Evolutionary conservation across 2,797 vertebrate species (phyloP).

Genomic region (Melanotaenia boesemani): DNA sequence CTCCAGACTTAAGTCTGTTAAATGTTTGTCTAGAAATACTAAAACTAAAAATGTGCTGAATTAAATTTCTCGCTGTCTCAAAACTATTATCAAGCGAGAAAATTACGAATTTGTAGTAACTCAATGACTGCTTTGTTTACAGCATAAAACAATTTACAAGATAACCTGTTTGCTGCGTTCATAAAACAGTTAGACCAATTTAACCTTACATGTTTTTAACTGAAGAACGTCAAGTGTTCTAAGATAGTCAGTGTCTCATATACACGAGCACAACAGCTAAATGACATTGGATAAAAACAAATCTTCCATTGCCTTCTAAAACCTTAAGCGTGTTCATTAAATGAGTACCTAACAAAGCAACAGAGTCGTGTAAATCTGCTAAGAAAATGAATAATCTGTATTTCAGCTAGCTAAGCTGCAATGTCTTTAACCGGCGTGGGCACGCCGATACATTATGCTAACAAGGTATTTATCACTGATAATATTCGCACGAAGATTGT

Average conservation of each 20-base stretch:
- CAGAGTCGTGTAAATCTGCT: background rate
- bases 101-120: background rate
- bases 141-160: background rate
- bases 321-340: background rate
- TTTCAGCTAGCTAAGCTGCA: conserved; percentile 14
- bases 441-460: background rate
- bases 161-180: background rate
- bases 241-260: too few relatives aligned
- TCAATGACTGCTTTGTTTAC: background rate
- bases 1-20: background rate
- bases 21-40: background rate
- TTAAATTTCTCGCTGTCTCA: background rate
- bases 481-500: background rate
- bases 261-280: background rate
- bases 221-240: background rate
- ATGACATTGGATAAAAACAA: too few relatives aligned
- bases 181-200: background rate
- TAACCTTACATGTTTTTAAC: background rate
- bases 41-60: background rate
- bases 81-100: background rate
- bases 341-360: background rate
- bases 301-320: background rate
- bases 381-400: background rate
- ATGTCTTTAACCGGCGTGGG: background rate
- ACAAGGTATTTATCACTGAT: background rate